Conservation (phyloP, 2,113 vertebrate genomes). For the Thinocorus orbignyianus region DNA sequence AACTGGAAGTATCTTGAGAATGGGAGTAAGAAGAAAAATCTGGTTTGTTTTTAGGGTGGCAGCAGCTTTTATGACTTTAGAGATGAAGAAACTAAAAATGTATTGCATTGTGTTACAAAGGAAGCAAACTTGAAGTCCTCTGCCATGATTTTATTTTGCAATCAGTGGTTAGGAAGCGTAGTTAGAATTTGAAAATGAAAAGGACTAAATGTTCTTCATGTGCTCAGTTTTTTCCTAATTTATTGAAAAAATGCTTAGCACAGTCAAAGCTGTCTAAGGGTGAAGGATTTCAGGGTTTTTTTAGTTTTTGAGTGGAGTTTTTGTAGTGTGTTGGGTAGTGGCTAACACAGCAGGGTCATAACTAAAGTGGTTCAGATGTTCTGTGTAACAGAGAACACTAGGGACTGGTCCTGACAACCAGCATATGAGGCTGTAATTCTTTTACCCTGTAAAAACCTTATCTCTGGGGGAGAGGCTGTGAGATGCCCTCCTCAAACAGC, state of each 20-base stretch:
- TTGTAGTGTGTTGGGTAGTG: not conserved
- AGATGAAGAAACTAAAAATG: not conserved
- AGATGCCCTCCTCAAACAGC: accelerated
- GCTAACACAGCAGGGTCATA: not conserved
- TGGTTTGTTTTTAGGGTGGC: not conserved
- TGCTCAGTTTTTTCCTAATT: not conserved
- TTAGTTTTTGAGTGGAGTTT: not conserved
- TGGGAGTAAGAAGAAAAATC: not conserved
- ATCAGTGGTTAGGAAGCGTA: not conserved
- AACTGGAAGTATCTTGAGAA: not conserved
- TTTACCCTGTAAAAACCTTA: not conserved
- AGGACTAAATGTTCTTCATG: not conserved
- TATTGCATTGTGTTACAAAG: not conserved
- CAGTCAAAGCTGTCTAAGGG: not conserved
- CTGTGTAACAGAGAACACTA: not conserved
- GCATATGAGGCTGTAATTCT: not conserved
- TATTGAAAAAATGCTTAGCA: not conserved
- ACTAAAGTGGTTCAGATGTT: not conserved
- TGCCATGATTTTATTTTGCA: not conserved
- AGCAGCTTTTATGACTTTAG: not conserved
- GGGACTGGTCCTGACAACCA: not conserved
- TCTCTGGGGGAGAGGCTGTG: not conserved
- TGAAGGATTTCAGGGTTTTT: not conserved
- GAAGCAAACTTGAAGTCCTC: not conserved
- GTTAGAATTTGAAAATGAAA: not conserved